phyloP scores from a whole-genome alignment of 2,113 vertebrate genomes.

The Prolemur simus region DNA sequence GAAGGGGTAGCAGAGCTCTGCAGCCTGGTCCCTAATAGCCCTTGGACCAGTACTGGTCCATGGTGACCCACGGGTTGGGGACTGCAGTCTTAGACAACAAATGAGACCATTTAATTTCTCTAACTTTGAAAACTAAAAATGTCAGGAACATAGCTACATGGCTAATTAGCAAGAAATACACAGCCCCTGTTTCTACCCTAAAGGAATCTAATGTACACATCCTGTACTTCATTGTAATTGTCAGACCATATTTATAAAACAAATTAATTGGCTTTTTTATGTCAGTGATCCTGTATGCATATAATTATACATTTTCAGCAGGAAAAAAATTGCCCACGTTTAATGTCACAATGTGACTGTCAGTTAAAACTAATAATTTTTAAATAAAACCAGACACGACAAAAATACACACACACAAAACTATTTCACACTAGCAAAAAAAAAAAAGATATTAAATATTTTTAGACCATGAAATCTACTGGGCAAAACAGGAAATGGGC shows the following conservation, averaged over 20 bases:
- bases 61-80: fast-evolving
- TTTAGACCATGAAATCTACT: neutral
- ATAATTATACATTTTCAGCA: neutral
- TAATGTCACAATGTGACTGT: neutral
- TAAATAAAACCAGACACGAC: neutral
- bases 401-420: neutral
- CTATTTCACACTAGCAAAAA: neutral
- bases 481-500: neutral
- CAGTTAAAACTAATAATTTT: neutral
- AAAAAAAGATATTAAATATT: neutral
- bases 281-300: neutral
- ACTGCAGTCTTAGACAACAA: neutral
- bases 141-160: neutral
- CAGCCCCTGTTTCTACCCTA: neutral
- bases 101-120: neutral
- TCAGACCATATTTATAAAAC: neutral
- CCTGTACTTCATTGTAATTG: neutral
- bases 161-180: neutral
- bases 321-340: neutral
- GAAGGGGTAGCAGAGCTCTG: no score
- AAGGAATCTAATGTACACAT: neutral
- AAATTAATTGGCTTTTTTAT: neutral
- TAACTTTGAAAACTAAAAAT: neutral
- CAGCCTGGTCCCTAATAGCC: no score
- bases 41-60: no score